These are phyloP conservation scores for Yponomeuta plumbellus DNA, from an alignment of 2,888 invertebrate species.

Conservation along the genomic window DNA sequence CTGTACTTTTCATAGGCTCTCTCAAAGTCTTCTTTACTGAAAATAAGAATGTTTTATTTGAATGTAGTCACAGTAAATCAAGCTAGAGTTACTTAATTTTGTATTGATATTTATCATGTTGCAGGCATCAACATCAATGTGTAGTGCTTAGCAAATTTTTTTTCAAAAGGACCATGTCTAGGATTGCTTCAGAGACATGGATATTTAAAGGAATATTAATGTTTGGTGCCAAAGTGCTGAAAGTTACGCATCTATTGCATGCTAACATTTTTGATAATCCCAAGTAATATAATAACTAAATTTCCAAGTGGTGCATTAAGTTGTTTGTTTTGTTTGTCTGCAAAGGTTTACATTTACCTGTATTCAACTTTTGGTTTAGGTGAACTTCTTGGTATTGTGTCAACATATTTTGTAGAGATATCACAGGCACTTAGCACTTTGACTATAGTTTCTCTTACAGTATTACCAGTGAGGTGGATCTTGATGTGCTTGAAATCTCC, in stretches of 20 bases:
- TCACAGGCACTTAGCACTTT: constrained; percentile 87
- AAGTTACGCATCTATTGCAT: too few species aligned
- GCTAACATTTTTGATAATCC: not conserved
- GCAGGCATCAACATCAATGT: too few species aligned
- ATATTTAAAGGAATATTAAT: not conserved
- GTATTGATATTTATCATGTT: too few species aligned
- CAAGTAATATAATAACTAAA: not conserved
- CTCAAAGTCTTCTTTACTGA: constrained; percentile 42
- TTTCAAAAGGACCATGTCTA: too few species aligned
- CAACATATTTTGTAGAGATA: constrained; percentile 90
- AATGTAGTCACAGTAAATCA: not conserved
- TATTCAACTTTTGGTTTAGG: constrained; percentile 32
- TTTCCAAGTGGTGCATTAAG: too few species aligned
- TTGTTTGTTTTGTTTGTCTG: not conserved
- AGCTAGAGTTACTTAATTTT: too few species aligned
- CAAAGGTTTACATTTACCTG: constrained; percentile 51
- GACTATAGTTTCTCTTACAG: constrained; percentile 83
- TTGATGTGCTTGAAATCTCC: constrained; percentile 84
- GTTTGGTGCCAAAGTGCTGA: not conserved
- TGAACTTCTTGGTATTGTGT: constrained; percentile 77
- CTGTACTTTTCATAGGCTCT: constrained; percentile 52
- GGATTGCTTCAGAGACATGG: too few species aligned
- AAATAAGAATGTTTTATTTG: constrained; percentile 18
- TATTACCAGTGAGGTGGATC: constrained; percentile 81
- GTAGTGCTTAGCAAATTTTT: too few species aligned